phyloP scores from a whole-genome alignment of 1,140 invertebrate species.

The Elysia chlorotica region DNA sequence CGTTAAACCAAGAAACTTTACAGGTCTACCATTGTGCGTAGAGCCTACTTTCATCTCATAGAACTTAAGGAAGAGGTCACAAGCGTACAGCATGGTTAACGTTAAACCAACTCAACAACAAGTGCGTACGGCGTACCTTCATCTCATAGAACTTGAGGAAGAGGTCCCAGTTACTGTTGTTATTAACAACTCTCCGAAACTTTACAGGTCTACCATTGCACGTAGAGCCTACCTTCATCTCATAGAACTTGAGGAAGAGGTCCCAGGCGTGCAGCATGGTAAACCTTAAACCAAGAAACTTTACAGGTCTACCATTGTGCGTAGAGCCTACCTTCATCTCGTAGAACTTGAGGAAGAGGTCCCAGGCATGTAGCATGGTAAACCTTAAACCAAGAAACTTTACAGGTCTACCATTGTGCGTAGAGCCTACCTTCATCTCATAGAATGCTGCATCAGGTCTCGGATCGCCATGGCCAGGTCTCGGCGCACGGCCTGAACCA shows the following conservation, averaged over 20 bases:
- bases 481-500: slow-evolving; percentile 89
- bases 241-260: slow-evolving; percentile 78
- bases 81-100: slow-evolving; percentile 80
- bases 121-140: too few species aligned
- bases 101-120: too few species aligned
- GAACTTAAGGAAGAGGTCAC: slow-evolving; percentile 89
- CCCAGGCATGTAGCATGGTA: slow-evolving; percentile 79
- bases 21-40: too few species aligned
- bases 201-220: too few species aligned
- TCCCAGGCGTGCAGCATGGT: slow-evolving; percentile 65
- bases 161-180: too few species aligned
- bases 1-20: too few species aligned
- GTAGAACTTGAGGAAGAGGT: slow-evolving; percentile 89
- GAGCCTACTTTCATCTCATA: slow-evolving; percentile 81
- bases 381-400: too few species aligned
- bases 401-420: too few species aligned
- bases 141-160: too few species aligned
- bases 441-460: slow-evolving; percentile 93
- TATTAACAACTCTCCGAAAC: too few species aligned
- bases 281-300: slow-evolving; percentile 93
- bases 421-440: slow-evolving; percentile 76
- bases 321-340: slow-evolving; percentile 77
- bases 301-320: too few species aligned
- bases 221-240: slow-evolving; percentile 77
- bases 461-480: slow-evolving; percentile 85